phyloP scores from a whole-genome alignment of 2,113 vertebrate genomes.

The Hiodon alosoides region DNA sequence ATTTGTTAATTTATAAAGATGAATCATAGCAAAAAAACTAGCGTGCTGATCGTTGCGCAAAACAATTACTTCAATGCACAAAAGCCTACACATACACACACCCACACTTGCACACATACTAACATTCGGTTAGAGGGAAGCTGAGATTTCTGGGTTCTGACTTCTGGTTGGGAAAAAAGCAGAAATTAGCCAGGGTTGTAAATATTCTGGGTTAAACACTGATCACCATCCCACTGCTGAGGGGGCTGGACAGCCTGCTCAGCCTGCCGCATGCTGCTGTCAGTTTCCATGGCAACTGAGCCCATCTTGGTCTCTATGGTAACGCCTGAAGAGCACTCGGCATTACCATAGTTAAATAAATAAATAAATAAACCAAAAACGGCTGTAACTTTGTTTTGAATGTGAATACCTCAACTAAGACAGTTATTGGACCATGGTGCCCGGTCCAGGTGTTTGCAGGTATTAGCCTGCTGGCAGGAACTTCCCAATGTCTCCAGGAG shows the following conservation, averaged over 20 bases:
- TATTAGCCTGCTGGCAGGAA: no score
- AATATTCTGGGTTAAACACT: conserved; percentile 67
- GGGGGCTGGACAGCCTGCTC: conserved; percentile 49
- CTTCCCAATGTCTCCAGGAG: no score
- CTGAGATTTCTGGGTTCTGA: conserved; percentile 32
- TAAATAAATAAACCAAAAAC: conserved; percentile 3
- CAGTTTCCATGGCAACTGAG: conserved; percentile 75
- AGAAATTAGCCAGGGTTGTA: conserved; percentile 49
- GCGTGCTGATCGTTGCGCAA: background rate
- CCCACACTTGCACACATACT: conserved; percentile 1
- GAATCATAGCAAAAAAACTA: background rate
- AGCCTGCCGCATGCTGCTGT: conserved; percentile 56
- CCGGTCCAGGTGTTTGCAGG: no score
- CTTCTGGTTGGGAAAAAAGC: conserved; percentile 28
- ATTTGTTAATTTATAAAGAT: background rate
- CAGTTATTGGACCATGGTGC: background rate
- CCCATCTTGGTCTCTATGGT: conserved; percentile 75
- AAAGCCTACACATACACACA: background rate
- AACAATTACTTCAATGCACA: background rate
- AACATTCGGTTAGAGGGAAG: conserved; percentile 4
- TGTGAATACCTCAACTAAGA: background rate
- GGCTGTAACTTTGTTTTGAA: conserved; percentile 15
- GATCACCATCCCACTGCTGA: conserved; percentile 46
- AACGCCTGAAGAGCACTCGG: conserved; percentile 61
- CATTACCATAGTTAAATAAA: conserved; percentile 24